Base-by-base conservation (phyloP, 2,888 invertebrate species). In the Nomada flava region DNA sequence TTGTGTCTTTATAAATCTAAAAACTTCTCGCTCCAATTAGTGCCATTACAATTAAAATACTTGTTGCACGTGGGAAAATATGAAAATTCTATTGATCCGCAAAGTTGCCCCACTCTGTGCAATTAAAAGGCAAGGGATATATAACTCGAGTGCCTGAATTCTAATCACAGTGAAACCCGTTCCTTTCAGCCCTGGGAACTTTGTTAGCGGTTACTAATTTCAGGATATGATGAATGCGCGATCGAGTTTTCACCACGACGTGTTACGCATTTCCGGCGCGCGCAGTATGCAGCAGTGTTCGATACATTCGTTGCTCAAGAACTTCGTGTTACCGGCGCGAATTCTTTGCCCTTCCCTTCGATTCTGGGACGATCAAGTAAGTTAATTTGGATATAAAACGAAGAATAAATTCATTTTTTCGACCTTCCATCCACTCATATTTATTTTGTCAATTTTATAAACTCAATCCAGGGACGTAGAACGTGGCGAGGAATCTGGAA, bases 231-330 rank as follows among this genome's bases (percentile, higher is more conserved):
- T 55, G 69, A 67, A 75, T 72, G 81, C 75, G 75, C 72, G 84
- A 80, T 83, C 84, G 60, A 82, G 86, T 88, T 88, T 87, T 87
- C 88, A 84, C 84, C 73, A 29, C 18, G n/a, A 26, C 20, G 75
- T 50, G 75, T 88, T 88, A 84, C 76, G 76, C 77, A 62, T 64
- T 84, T 88, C 86, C 86, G 73, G 73, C 53, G 71, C 62, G 57
- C 59, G n/a, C 20, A 44, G 23, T 29, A 69, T 79, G 79, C 64
- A 42, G 44, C 64, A 57, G 69, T 60, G 50, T 68, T 77, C 75
- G 82, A 77, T 57, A 53, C 78, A 60, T 69, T 79, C 67, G 52
- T 81, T 85, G 74, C 74, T 44, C 52, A 65, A 60, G 74, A 88
- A 75, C 75, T 81, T 81, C 71, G 77, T 74, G 74, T 73, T 81